A percentile compares a stretch with the other conserved stretches of the same genome.
phyloP scores from a whole-genome alignment of 2,888 invertebrate species.

The Byasa hedistus region DNA sequence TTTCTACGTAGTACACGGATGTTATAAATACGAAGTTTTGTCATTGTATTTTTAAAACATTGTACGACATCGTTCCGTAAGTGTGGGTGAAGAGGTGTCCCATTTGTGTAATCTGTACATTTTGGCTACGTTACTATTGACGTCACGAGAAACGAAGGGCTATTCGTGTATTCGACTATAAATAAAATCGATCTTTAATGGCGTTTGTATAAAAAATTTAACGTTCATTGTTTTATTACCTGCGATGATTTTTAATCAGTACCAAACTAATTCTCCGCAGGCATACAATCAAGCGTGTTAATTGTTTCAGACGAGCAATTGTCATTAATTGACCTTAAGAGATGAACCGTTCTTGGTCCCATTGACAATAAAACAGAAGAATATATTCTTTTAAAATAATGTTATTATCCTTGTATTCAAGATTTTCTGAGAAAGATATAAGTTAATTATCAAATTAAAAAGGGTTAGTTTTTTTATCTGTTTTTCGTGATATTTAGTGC shows the following conservation, averaged over 20 bases:
- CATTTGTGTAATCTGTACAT: constrained; percentile 46
- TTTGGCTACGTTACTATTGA: constrained; percentile 55
- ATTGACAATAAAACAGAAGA: background rate
- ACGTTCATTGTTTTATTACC: background rate
- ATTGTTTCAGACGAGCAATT: background rate
- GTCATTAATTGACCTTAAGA: constrained; percentile 23
- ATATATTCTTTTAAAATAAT: too few relatives aligned
- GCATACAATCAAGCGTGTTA: background rate
- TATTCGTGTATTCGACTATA: constrained; percentile 64
- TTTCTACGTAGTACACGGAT: constrained; percentile 11
- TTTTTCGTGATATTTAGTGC: too few relatives aligned
- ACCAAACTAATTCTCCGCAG: background rate
- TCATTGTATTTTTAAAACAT: constrained; percentile 47
- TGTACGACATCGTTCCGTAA: constrained; percentile 42
- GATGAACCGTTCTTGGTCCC: constrained; percentile 16
- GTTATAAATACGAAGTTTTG: constrained; percentile 33
- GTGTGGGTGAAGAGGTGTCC: constrained; percentile 47
- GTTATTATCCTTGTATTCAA: constrained; percentile 10
- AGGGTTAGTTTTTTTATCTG: too few relatives aligned
- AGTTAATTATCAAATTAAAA: background rate
- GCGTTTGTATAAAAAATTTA: constrained; percentile 32
- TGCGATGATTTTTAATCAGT: background rate
- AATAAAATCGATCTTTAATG: constrained; percentile 53
- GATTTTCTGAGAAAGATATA: constrained; percentile 14
- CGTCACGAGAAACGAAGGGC: constrained; percentile 60